Evolutionary conservation across 1,140 invertebrate species (phyloP).

Genomic region (Maniola jurtina): DNA sequence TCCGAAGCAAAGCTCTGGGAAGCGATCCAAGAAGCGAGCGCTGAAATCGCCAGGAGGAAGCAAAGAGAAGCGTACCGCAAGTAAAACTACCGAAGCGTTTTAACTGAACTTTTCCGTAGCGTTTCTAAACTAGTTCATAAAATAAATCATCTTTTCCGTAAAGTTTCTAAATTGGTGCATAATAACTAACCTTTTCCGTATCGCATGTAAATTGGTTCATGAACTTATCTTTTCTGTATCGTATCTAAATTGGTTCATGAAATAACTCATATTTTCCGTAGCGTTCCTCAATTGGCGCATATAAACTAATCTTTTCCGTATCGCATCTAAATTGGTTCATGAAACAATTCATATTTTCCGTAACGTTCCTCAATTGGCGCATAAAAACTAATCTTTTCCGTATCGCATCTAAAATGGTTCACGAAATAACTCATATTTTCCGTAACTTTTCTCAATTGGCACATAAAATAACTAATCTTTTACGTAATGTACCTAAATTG

Average conservation of each 20-base stretch:
- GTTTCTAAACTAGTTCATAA: conserved; percentile 28
- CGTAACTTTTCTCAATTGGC: conserved; percentile 35
- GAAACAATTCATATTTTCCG: conserved; percentile 22
- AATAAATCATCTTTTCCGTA: neutral
- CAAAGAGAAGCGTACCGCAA: conserved; percentile 58
- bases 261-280: neutral
- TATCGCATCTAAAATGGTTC: conserved; percentile 32
- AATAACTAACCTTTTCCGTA: neutral
- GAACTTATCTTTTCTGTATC: too few species aligned
- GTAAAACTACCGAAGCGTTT: conserved; percentile 11
- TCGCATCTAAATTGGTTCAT: conserved; percentile 10
- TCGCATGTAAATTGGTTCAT: too few species aligned
- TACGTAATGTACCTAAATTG: conserved; percentile 34
- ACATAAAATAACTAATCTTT: conserved; percentile 15
- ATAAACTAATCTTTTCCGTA: neutral
- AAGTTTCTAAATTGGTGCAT: conserved; percentile 10
- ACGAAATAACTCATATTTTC: too few species aligned
- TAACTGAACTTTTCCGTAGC: conserved; percentile 28
- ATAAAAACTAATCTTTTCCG: conserved; percentile 21
- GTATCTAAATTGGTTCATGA: too few species aligned
- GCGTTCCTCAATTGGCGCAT: conserved; percentile 10
- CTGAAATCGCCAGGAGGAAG: conserved; percentile 81
- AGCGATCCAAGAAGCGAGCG: conserved; percentile 86
- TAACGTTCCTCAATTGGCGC: conserved; percentile 32
- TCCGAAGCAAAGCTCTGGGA: conserved; percentile 88